Evolutionary conservation across 2,797 vertebrate species (phyloP).

Genomic region (Ptychobarbus kaznakovi): DNA sequence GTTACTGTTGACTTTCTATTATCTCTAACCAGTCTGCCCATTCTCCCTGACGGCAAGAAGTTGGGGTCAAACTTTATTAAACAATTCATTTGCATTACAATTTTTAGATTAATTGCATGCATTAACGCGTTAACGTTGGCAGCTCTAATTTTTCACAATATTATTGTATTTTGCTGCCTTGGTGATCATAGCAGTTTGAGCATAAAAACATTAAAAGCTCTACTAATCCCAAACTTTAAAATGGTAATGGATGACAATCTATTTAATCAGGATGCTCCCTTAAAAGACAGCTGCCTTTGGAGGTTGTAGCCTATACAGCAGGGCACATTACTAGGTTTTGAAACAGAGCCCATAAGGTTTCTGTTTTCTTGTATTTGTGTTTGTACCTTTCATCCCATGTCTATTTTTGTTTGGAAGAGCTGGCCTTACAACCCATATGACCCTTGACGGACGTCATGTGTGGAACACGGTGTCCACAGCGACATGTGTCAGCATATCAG

Average conservation of each 20-base stretch:
- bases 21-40: too few relatives aligned
- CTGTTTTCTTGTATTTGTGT: slow-evolving; percentile 10
- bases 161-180: not conserved
- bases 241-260: not conserved
- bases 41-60: too few relatives aligned
- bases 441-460: slow-evolving; percentile 13
- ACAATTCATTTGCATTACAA: too few relatives aligned
- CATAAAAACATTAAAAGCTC: not conserved
- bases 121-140: too few relatives aligned
- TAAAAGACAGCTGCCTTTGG: not conserved
- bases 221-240: not conserved
- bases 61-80: too few relatives aligned
- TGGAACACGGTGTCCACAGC: slow-evolving; percentile 31
- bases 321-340: not conserved
- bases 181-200: not conserved
- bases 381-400: not conserved
- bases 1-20: too few relatives aligned
- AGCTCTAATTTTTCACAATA: not conserved
- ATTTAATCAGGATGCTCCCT: not conserved
- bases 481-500: slow-evolving; percentile 23
- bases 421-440: slow-evolving; percentile 11
- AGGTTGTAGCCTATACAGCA: not conserved
- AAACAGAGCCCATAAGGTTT: not conserved
- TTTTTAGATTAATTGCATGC: too few relatives aligned
- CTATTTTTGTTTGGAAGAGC: not conserved